These are phyloP conservation scores for Hypomesus transpacificus DNA, from an alignment of 2,113 vertebrate species.

Conservation along the genomic window DNA sequence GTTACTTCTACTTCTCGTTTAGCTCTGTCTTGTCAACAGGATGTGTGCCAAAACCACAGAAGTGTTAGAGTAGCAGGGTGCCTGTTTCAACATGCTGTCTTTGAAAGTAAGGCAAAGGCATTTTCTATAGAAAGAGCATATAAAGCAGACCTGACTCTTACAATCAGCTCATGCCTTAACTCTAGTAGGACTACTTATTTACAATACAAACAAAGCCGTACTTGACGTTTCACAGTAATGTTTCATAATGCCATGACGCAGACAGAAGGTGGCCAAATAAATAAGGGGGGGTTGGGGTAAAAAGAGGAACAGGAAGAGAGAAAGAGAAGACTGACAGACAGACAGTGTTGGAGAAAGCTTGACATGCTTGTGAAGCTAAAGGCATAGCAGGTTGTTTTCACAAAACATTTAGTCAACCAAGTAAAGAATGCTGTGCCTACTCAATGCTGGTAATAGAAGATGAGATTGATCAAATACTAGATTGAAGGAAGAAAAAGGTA, in stretches of 20 bases:
- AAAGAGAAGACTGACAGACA: neutral
- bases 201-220: neutral
- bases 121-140: constrained; percentile 38
- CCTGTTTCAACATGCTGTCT: constrained; percentile 70
- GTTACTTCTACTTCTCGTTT: constrained; percentile 71
- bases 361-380: constrained; percentile 40
- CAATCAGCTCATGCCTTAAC: constrained; percentile 4
- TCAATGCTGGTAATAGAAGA: constrained; percentile 36
- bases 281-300: constrained; percentile 63
- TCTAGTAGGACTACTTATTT: neutral
- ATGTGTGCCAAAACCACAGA: constrained; percentile 74
- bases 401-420: constrained; percentile 18
- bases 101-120: constrained; percentile 19
- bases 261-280: constrained; percentile 48
- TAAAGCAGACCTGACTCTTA: constrained; percentile 24
- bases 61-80: constrained; percentile 53
- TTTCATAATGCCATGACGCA: constrained; percentile 22
- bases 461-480: constrained; percentile 46
- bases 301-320: constrained; percentile 68
- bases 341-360: constrained; percentile 37
- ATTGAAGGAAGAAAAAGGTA: constrained; percentile 41
- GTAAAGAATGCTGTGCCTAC: constrained; percentile 45
- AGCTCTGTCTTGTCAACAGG: constrained; percentile 71
- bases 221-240: constrained; percentile 4
- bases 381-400: constrained; percentile 4